Base-by-base conservation (phyloP, 2,797 vertebrate genomes). In the Pelobates cultripes region DNA sequence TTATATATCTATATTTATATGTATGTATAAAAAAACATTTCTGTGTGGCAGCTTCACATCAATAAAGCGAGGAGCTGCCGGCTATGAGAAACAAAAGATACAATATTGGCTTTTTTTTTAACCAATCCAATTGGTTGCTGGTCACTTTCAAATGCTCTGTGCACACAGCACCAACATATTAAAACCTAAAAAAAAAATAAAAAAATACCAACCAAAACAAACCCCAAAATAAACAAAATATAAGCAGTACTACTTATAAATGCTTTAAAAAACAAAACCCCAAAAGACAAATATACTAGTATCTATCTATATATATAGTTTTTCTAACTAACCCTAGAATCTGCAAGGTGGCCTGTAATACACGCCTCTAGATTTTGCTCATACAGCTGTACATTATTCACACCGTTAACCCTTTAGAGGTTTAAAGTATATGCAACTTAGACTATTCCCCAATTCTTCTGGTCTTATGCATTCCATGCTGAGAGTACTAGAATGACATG, bases 61-160 rank as follows among this genome's bases (percentile, higher is more conserved):
- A 45, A 87, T 85, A 71, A 84, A 89, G 91, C 91, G 92, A 67
- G 91, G 91, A 92, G 92, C 91, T 92, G 92, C 88, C 92, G 93
- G 88, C 89, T 92, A 86, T 87, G 90, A 90, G 87, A 91, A 91
- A 92, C 88, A 85, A 90, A 90, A 87, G 86, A 72, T 0, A 72
- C 9, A 84, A 76, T 86, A 87, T 85, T 89, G 90, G 89, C 87
- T 88, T 86, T 82, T 69, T 79, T 82, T 67, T 79, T 86, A 76
- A 81, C 72, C 85, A 67, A 85, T 82, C 12, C 79, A 17, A 43
- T 17, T 70, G 12, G 12, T 42, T 55, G 80, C 68, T 72, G 68
- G 42, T 66, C 61, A 70, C 53, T 51, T 51, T 51, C 47, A 5
- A 10, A 51, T 53, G 57, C n/a, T 53, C 4, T 45, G 41, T 68